Evolutionary conservation across 2,113 vertebrate genomes (phyloP).

Genomic region (Microcebus murinus): DNA sequence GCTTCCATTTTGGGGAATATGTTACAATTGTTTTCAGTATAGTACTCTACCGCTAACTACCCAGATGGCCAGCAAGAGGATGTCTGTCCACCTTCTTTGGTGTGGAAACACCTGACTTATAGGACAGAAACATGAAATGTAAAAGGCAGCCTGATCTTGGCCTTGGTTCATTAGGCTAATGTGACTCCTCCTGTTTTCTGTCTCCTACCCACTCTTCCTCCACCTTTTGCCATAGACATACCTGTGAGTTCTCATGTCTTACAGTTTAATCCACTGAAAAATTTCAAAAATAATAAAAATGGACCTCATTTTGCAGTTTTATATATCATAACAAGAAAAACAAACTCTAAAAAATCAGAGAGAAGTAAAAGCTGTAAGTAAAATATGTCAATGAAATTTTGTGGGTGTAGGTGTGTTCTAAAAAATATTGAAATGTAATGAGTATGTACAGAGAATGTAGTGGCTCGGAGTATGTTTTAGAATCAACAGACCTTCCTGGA

Average conservation of each 20-base stretch:
- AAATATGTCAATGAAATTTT: background rate
- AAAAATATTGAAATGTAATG: background rate
- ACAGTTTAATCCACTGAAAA: background rate
- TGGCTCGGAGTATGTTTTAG: background rate
- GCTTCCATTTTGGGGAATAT: background rate
- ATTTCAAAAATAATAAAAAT: background rate
- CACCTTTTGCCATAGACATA: accelerated
- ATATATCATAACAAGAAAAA: background rate
- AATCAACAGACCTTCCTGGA: background rate
- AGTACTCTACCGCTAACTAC: background rate
- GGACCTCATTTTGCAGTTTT: background rate
- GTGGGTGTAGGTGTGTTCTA: background rate
- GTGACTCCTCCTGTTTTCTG: background rate
- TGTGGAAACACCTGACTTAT: background rate
- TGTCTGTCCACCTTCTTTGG: background rate
- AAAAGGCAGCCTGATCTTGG: background rate
- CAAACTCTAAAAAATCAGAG: background rate
- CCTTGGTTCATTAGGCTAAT: background rate
- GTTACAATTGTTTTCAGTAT: background rate
- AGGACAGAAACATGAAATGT: background rate
- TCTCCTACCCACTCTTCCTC: too few species aligned
- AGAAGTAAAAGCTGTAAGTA: background rate
- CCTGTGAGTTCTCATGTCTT: background rate
- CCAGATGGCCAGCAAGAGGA: background rate
- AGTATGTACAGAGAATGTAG: background rate